Evolutionary conservation across 1,140 invertebrate species (phyloP).

Genomic region (Radopholus similis): DNA sequence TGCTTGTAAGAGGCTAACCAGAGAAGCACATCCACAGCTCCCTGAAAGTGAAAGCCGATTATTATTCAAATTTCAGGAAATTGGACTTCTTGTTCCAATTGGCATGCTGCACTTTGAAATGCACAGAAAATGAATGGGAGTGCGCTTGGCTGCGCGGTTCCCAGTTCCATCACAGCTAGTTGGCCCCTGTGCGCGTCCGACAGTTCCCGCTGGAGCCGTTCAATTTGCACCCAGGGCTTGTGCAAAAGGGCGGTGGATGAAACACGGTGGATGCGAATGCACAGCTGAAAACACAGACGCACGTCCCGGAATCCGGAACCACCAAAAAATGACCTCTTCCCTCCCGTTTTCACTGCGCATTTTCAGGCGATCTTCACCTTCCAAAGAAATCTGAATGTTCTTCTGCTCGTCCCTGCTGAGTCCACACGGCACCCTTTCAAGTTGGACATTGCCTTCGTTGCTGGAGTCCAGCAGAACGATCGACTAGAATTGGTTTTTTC

Average conservation of each 20-base stretch:
- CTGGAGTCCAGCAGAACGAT: too few relatives aligned
- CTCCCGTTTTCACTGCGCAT: too few relatives aligned
- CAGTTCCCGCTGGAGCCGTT: conserved; percentile 46
- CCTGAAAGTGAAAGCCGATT: not conserved
- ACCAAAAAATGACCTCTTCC: too few relatives aligned
- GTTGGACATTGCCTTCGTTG: too few relatives aligned
- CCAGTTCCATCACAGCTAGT: conserved; percentile 13
- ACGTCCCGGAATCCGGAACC: too few relatives aligned
- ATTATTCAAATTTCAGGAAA: not conserved
- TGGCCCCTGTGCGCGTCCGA: conserved; percentile 35
- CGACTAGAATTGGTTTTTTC: too few relatives aligned
- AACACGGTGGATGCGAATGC: conserved; percentile 43
- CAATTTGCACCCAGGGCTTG: conserved; percentile 52
- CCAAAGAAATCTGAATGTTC: too few relatives aligned
- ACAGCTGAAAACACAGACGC: conserved; percentile 48
- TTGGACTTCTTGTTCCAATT: conserved; percentile 45
- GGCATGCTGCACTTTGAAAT: conserved; percentile 55
- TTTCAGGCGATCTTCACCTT: too few relatives aligned
- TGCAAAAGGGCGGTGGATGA: conserved; percentile 34
- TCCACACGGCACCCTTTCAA: too few relatives aligned
- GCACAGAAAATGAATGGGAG: conserved; percentile 53
- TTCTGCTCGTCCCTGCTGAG: too few relatives aligned
- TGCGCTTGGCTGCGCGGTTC: conserved; percentile 14
- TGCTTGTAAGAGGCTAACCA: conserved; percentile 37
- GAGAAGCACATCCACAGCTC: conserved; percentile 37